Base-by-base conservation (phyloP, 2,797 vertebrate species). In the Danio aesculapii region DNA sequence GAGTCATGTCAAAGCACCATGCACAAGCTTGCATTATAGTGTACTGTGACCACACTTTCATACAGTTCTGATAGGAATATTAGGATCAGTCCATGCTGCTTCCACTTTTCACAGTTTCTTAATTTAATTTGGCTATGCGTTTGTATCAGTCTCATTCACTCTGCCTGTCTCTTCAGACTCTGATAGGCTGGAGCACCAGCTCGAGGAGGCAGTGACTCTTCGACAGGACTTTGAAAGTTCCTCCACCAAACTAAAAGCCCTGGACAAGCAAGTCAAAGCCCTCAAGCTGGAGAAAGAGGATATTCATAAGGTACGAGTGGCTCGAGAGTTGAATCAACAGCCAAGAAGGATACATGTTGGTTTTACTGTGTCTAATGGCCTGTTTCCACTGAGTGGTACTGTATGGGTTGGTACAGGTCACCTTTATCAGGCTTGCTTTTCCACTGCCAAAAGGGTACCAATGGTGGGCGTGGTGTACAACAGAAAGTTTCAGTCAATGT, bases 201-300 rank as follows among this genome's bases (percentile, higher is more conserved):
- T 97, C 55, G 97, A 98, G 68, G 97, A 97, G 80, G 94, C 95
- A 0, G 95, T 96, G 44, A 88, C 94, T 0, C 92, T 98, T 67
- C 92, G 95, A 11, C 96, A 97, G 72, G 97, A 99, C 79, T 95
- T 95, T 0, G 97, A 99, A 81, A 96, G 96, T 79, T 95, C 95
- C 0, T 81, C 95, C 41, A 95, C 95, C 75, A 98, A 95, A 82
- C 85, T 98, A 49, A 96, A 95, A 89, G 93, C 92, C 57, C 90
- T 99, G 61, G 98, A 99, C 81, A 97, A 94, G 84, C 98, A 99
- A 86, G 95, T 95, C 86, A 96, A 95, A 85, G 85, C 91, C 3
- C 90, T 95, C 39, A 92, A 94, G 8, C 97, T 96, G 83, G 98
- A 99, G 83, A 97, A 97, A 79, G 98, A 99, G 0, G 97, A 99